These are phyloP conservation scores for Parasteatoda tepidariorum DNA, from an alignment of 1,140 invertebrate species.

Conservation along the genomic window DNA sequence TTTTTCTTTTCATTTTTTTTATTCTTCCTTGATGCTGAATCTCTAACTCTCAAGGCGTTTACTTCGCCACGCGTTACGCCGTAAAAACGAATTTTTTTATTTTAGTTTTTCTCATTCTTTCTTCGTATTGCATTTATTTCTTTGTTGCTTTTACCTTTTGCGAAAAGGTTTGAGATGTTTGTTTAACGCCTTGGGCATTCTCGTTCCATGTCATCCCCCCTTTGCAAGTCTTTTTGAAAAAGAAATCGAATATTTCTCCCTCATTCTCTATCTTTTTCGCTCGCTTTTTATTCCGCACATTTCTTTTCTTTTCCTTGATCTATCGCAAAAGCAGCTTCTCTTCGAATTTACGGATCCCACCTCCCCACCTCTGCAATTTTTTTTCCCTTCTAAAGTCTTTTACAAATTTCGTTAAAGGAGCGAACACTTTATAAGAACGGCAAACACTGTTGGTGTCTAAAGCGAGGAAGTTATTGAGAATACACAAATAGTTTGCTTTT, in stretches of 20 bases:
- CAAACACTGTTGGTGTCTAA: conserved; percentile 20
- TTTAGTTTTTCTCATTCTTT: background rate
- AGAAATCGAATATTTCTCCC: conserved; percentile 5
- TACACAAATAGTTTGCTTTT: conserved; percentile 25
- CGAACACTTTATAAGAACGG: conserved; percentile 44
- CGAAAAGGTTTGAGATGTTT: conserved; percentile 51
- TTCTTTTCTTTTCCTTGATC: conserved; percentile 5
- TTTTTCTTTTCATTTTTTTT: conserved; percentile 11
- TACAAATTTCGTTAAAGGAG: conserved; percentile 42
- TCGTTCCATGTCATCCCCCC: conserved; percentile 3
- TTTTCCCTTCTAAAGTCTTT: background rate
- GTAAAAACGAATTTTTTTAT: conserved; percentile 17
- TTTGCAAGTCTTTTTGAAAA: conserved; percentile 12
- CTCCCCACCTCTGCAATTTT: too few species aligned
- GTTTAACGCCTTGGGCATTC: conserved; percentile 52
- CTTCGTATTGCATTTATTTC: conserved; percentile 17
- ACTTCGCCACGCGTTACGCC: conserved; percentile 48
- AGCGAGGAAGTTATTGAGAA: conserved; percentile 10
- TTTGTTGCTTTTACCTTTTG: conserved; percentile 27
- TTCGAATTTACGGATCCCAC: background rate
- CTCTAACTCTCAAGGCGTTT: conserved; percentile 43
- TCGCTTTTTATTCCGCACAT: conserved; percentile 32
- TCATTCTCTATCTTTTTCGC: conserved; percentile 24
- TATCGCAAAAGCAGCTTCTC: conserved; percentile 39
- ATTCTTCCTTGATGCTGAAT: conserved; percentile 1